A percentile compares a stretch with the other conserved stretches of the same genome.
These are phyloP conservation scores for Dicyrtomina minuta DNA, from an alignment of 2,888 invertebrate genomes.

Conservation along the genomic window DNA sequence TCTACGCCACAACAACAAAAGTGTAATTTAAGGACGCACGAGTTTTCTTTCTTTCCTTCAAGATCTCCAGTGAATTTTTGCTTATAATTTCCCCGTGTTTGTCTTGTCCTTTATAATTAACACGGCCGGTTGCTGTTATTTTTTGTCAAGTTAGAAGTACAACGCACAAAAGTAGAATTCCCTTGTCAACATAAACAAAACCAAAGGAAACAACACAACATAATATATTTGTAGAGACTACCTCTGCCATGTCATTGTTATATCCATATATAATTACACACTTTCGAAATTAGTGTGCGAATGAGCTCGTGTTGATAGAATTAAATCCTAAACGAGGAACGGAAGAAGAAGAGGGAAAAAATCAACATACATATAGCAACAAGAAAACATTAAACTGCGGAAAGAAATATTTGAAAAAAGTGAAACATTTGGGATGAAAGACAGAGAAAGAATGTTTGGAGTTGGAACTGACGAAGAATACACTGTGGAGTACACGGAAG, in stretches of 20 bases:
- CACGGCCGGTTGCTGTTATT: too few species aligned
- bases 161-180: not conserved
- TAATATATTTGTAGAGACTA: too few species aligned
- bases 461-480: slow-evolving; percentile 41
- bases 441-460: slow-evolving; percentile 27
- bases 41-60: too few species aligned
- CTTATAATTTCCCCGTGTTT: too few species aligned
- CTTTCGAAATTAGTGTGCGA: not conserved
- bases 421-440: not conserved
- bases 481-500: slow-evolving; percentile 49
- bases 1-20: too few species aligned
- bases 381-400: not conserved
- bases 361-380: not conserved
- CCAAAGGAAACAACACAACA: not conserved
- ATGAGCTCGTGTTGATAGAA: not conserved
- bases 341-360: too few species aligned
- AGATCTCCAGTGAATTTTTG: too few species aligned
- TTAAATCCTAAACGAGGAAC: too few species aligned
- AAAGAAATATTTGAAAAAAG: not conserved
- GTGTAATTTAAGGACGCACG: too few species aligned
- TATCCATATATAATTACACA: not conserved
- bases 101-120: too few species aligned
- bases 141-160: not conserved
- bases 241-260: too few species aligned
- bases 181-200: not conserved